phyloP scores from a whole-genome alignment of 1,140 invertebrate genomes.

The Polypedilum pembai region DNA sequence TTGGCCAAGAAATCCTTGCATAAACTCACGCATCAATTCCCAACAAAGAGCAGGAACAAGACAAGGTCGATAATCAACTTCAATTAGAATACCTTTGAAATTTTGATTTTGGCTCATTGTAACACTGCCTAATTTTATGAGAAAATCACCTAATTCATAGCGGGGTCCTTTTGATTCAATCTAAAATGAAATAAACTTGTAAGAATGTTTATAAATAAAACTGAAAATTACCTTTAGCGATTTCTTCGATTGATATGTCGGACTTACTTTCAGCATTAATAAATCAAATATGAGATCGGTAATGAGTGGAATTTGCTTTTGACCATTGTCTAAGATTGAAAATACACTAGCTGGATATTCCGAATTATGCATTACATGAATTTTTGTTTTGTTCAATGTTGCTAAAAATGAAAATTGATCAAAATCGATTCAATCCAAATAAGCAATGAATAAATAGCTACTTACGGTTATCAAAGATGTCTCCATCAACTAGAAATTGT shows the following conservation, averaged over 20 bases:
- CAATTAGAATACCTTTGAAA: conserved; percentile 89
- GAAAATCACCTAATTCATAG: conserved; percentile 89
- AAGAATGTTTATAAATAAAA: conserved; percentile 34
- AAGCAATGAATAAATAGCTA: conserved; percentile 39
- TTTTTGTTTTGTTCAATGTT: background rate
- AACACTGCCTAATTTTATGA: conserved; percentile 87
- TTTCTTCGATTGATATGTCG: conserved; percentile 82
- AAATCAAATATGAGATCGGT: conserved; percentile 87
- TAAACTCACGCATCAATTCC: conserved; percentile 85
- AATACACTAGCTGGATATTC: conserved; percentile 93
- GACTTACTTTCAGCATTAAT: conserved; percentile 79
- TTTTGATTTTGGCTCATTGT: conserved; percentile 84
- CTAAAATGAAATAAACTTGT: conserved; percentile 27
- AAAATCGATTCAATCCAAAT: background rate
- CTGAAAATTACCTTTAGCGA: conserved; percentile 54
- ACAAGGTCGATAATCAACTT: conserved; percentile 90
- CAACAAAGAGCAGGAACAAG: conserved; percentile 78
- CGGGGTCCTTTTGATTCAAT: conserved; percentile 87
- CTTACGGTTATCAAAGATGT: conserved; percentile 78
- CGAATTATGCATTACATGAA: conserved; percentile 89
- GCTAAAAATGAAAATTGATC: background rate
- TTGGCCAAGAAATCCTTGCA: conserved; percentile 83
- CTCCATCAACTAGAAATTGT: conserved; percentile 89
- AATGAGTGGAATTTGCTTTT: conserved; percentile 74
- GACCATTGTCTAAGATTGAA: conserved; percentile 80